Conservation (phyloP, 1,140 invertebrate genomes). For the Bombyx mandarina region DNA sequence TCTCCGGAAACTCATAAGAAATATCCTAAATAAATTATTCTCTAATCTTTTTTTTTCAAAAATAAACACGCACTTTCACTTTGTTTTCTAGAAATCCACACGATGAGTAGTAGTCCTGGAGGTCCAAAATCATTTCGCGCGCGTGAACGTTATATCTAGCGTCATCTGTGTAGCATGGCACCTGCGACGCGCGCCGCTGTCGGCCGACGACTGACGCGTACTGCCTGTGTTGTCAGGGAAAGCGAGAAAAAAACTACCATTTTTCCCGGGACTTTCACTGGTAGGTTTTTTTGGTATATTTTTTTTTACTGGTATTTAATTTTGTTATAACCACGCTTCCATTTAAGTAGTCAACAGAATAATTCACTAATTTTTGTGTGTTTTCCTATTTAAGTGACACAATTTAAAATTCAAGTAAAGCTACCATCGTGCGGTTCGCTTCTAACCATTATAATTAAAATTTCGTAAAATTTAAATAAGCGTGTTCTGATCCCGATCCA, state of each 20-base stretch:
- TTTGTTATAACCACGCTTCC: no score
- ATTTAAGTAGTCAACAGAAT: no score
- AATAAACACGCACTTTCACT: slow-evolving; percentile 38
- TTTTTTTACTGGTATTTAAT: not conserved
- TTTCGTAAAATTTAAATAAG: not conserved
- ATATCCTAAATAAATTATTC: slow-evolving; percentile 1
- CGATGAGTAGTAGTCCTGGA: slow-evolving; percentile 14
- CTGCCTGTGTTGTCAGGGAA: slow-evolving; percentile 22
- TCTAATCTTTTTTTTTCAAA: not conserved
- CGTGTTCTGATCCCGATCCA: not conserved
- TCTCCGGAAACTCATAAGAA: slow-evolving; percentile 20
- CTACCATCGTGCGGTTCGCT: no score
- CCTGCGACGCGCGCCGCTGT: slow-evolving; percentile 32
- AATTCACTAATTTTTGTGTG: no score
- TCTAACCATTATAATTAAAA: no score
- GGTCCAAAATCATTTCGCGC: slow-evolving; percentile 42
- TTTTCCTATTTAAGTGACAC: no score
- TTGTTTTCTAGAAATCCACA: slow-evolving; percentile 23
- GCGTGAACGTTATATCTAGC: slow-evolving; percentile 18
- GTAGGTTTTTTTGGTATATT: slow-evolving; percentile 1
- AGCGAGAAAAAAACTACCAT: slow-evolving; percentile 14
- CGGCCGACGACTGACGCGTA: slow-evolving; percentile 43
- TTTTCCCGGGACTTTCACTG: slow-evolving; percentile 18
- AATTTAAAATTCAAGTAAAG: no score
- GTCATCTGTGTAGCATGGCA: slow-evolving; percentile 33